Conservation (phyloP, 2,797 vertebrate genomes). For the Lemur catta region DNA sequence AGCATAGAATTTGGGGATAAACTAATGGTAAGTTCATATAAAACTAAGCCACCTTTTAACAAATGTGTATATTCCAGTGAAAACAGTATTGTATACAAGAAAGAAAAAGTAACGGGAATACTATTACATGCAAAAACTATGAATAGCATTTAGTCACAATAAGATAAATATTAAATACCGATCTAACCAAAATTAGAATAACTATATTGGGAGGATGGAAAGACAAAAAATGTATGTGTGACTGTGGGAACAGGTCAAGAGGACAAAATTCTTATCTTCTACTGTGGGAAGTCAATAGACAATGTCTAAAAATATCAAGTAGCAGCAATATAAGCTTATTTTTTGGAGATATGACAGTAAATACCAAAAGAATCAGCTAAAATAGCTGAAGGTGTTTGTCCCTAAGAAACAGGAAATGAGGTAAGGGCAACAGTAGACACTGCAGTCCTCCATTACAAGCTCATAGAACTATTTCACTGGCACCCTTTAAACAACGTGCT, state of each 20-base stretch:
- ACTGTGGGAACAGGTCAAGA: neutral
- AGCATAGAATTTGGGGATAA: neutral
- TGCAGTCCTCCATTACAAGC: neutral
- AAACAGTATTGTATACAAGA: neutral
- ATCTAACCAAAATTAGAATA: conserved; percentile 13
- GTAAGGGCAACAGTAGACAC: neutral
- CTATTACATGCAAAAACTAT: neutral
- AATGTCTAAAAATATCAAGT: neutral
- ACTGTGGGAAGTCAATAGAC: neutral
- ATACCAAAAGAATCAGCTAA: neutral
- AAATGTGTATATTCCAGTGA: neutral
- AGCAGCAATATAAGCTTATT: neutral
- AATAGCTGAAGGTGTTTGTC: neutral
- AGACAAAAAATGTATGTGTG: neutral
- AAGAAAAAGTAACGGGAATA: neutral
- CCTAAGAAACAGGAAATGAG: neutral
- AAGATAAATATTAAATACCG: neutral
- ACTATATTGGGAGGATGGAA: neutral
- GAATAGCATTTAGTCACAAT: neutral
- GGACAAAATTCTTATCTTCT: neutral
- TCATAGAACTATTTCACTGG: neutral
- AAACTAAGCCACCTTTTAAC: neutral
- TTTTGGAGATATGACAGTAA: neutral
- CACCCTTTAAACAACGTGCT: neutral
- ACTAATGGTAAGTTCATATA: neutral